Conservation (phyloP, 2,113 vertebrate genomes). For the Fulica atra region DNA sequence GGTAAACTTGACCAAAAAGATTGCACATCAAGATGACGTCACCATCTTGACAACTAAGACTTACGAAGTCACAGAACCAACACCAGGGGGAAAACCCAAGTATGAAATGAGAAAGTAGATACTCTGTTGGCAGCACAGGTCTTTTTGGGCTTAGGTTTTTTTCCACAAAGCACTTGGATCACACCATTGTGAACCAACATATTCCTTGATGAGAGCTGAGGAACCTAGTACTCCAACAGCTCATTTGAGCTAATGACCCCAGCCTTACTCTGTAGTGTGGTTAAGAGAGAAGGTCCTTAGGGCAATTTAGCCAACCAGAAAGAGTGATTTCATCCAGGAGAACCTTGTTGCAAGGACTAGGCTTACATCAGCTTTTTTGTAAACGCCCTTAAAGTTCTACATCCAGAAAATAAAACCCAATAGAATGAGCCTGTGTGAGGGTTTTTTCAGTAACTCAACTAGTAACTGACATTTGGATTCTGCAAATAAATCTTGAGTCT, state of each 20-base stretch:
- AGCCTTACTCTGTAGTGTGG: background rate
- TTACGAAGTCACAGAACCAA: background rate
- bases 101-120: background rate
- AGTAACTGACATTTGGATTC: background rate
- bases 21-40: rapidly evolving
- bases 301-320: background rate
- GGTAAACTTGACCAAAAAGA: background rate
- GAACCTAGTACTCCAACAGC: background rate
- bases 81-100: background rate
- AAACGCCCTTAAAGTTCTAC: background rate
- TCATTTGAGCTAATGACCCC: background rate
- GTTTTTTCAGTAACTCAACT: background rate
- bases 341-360: background rate
- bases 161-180: background rate
- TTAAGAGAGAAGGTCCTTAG: background rate
- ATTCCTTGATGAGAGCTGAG: background rate
- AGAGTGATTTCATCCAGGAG: background rate
- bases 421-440: rapidly evolving
- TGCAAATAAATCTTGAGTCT: background rate
- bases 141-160: background rate
- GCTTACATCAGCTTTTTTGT: background rate
- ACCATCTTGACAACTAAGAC: background rate
- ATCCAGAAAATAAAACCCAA: background rate
- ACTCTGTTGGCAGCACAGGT: background rate
- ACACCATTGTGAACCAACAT: background rate